Evolutionary conservation across 2,888 invertebrate genomes (phyloP).

Genomic region (Perizoma affinitatum): DNA sequence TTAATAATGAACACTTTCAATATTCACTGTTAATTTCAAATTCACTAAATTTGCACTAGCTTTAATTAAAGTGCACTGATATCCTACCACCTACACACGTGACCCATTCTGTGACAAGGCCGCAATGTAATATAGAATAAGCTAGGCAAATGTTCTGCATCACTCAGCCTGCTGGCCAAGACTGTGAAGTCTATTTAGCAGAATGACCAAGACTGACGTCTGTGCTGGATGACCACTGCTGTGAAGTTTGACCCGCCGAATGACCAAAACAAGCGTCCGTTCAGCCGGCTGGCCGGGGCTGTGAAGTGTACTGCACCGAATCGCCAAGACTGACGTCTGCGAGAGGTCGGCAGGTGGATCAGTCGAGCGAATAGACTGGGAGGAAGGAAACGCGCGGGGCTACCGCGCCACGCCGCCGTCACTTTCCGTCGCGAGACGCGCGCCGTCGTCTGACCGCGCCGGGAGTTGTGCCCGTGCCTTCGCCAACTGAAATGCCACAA

Average conservation of each 20-base stretch:
- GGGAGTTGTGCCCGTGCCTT: slow-evolving; percentile 50
- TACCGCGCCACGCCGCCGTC: slow-evolving; percentile 86
- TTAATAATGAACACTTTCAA: slow-evolving; percentile 33
- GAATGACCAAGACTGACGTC: slow-evolving; percentile 1
- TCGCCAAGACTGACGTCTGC: not conserved
- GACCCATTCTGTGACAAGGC: slow-evolving; percentile 21
- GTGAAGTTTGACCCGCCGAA: not conserved
- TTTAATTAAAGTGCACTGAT: slow-evolving; percentile 20
- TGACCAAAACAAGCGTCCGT: slow-evolving; percentile 1
- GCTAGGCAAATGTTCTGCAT: slow-evolving; percentile 20
- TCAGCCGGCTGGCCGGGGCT: not conserved
- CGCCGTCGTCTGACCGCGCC: slow-evolving; percentile 84
- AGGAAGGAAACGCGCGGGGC: slow-evolving; percentile 51
- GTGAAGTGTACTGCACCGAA: not conserved
- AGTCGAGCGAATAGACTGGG: slow-evolving; percentile 45
- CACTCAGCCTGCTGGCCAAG: slow-evolving; percentile 8
- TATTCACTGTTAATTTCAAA: slow-evolving; percentile 27
- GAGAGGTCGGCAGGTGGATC: slow-evolving; percentile 29
- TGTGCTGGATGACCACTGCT: not conserved
- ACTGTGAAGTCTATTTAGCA: slow-evolving; percentile 2
- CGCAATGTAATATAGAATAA: slow-evolving; percentile 9
- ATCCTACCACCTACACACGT: slow-evolving; percentile 16
- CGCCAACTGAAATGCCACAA: slow-evolving; percentile 59
- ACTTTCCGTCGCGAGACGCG: slow-evolving; percentile 89
- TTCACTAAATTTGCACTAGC: slow-evolving; percentile 32